phyloP scores from a whole-genome alignment of 2,113 vertebrate species.

The Seriola rivoliana region DNA sequence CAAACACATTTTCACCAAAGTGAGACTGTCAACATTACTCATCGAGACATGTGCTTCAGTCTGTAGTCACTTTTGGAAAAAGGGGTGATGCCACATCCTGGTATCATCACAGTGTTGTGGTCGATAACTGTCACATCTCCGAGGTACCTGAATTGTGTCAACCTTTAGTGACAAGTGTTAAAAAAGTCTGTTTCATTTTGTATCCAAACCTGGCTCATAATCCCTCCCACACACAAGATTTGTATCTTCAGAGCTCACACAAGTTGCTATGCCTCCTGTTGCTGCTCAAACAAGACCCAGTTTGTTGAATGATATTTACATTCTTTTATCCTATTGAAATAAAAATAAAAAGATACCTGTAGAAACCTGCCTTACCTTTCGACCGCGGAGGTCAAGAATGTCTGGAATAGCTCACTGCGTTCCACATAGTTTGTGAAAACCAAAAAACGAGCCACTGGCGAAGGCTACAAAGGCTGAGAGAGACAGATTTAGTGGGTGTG shows the following conservation, averaged over 20 bases:
- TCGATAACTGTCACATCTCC: slow-evolving; percentile 60
- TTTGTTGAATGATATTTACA: not conserved
- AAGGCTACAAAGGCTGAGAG: slow-evolving; percentile 13
- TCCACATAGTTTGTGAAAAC: not conserved
- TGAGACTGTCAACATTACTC: slow-evolving; percentile 69
- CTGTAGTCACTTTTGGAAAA: slow-evolving; percentile 46
- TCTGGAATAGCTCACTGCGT: not conserved
- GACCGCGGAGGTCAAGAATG: slow-evolving; percentile 1
- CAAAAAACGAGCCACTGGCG: slow-evolving; percentile 12
- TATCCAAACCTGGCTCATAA: not conserved
- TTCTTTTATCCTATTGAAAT: not conserved
- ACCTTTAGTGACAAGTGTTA: not conserved
- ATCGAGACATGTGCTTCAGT: slow-evolving; percentile 45
- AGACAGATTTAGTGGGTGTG: slow-evolving; percentile 65
- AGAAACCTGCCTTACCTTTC: not conserved
- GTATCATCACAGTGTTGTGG: slow-evolving; percentile 61
- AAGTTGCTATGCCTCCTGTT: slow-evolving; percentile 27
- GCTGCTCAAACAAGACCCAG: not conserved
- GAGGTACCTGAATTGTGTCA: slow-evolving; percentile 48
- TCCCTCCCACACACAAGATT: slow-evolving; percentile 20
- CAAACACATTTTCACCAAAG: slow-evolving; percentile 47
- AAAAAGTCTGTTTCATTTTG: slow-evolving; percentile 53
- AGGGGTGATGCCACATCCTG: slow-evolving; percentile 71
- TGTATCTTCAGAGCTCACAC: not conserved
- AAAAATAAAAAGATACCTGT: not conserved